A percentile compares a stretch with the other conserved stretches of the same genome.
Conservation (phyloP, 1,140 invertebrate species). For the Zelostemma sp. region DNA sequence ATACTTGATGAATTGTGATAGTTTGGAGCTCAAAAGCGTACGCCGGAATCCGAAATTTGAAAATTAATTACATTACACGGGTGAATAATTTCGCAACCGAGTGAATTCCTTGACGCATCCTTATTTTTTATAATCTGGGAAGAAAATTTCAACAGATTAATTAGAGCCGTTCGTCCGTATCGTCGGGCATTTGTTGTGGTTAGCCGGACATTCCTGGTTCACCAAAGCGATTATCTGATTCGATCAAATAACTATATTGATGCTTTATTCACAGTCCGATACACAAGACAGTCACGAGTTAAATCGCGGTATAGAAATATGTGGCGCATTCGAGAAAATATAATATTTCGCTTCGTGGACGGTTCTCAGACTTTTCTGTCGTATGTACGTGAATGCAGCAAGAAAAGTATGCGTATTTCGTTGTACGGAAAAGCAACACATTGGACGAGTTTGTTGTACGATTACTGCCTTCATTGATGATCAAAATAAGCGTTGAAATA, state of each 20-base stretch:
- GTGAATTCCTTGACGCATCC: conserved; percentile 16
- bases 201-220: conserved; percentile 33
- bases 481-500: conserved; percentile 12
- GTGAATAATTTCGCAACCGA: background rate
- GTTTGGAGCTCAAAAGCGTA: no score
- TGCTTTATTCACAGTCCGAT: conserved; percentile 34
- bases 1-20: no score
- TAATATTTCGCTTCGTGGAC: conserved; percentile 13
- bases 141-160: conserved; percentile 39
- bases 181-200: conserved; percentile 29
- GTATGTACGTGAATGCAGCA: conserved; percentile 23
- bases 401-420: conserved; percentile 28
- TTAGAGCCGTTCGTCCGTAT: conserved; percentile 27
- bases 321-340: conserved; percentile 18
- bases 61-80: no score
- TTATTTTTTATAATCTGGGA: conserved; percentile 19
- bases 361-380: background rate
- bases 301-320: conserved; percentile 24
- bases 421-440: conserved; percentile 57
- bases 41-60: no score
- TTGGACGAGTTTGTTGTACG: conserved; percentile 45
- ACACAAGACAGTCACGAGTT: conserved; percentile 12
- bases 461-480: conserved; percentile 1
- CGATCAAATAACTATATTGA: conserved; percentile 24
- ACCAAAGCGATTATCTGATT: conserved; percentile 33